Conservation (phyloP, 2,888 invertebrate species). For the Chloromyia formosa region DNA sequence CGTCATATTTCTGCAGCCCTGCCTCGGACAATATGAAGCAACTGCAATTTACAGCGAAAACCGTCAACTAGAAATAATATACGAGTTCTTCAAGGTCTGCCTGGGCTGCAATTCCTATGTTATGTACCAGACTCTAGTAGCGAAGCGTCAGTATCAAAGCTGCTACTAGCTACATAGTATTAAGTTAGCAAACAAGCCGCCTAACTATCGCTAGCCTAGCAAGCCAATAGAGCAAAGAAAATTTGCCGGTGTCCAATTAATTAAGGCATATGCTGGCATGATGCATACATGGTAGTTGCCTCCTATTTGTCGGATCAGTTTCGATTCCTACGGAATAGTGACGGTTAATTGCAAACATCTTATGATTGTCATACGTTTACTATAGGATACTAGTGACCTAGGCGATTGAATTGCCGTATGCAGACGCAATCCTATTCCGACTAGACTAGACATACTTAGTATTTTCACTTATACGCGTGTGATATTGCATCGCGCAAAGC, state of each 20-base stretch:
- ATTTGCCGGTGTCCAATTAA: constrained; percentile 20
- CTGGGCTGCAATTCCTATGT: neutral
- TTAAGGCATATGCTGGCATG: constrained; percentile 15
- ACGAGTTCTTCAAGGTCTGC: constrained; percentile 7
- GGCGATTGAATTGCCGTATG: neutral
- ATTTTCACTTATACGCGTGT: neutral
- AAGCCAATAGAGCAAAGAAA: neutral
- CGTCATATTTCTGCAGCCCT: neutral
- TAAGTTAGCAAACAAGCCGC: too few species aligned
- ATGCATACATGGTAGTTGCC: constrained; percentile 2
- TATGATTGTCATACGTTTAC: neutral
- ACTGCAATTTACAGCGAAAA: neutral
- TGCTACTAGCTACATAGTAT: neutral
- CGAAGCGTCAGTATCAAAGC: neutral
- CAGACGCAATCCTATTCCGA: neutral
- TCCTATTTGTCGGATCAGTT: constrained; percentile 16
- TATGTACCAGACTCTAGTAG: neutral
- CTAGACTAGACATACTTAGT: too few species aligned
- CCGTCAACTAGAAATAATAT: constrained; percentile 11
- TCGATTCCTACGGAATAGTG: neutral
- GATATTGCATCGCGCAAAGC: neutral
- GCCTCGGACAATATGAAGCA: neutral
- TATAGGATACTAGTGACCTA: neutral
- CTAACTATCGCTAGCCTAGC: neutral
- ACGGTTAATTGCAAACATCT: constrained; percentile 1